Base-by-base conservation (phyloP, 2,797 vertebrate species). In the Megaceryle alcyon region DNA sequence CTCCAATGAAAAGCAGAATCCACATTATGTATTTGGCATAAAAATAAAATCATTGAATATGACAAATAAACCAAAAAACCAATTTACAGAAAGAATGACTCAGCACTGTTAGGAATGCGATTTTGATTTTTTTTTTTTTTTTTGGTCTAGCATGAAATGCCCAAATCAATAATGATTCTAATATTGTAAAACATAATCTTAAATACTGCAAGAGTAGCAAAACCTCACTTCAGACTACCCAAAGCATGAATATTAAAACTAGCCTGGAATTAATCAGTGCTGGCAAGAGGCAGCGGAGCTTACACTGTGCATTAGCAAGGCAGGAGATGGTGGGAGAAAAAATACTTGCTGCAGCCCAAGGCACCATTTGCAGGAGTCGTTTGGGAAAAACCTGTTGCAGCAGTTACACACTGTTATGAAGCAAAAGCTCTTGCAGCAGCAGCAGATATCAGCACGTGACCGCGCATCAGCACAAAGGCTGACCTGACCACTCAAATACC, bases 171-270 rank as follows among this genome's bases (percentile, higher is more conserved):
- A 97, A 96, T 54, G 23, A 73, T 84, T 91, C 86, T 95, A 93
- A 95, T 97, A 96, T 87, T 92, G 81, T 92, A 94, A 97, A 97
- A 90, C 94, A 92, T 93, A 97, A 94, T 82, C 90, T 76, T 90
- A 93, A 96, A 92, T 92, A 94, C 89, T 94, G 81, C 83, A 90
- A 77, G 81, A 86, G 90, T 49, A 93, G 84, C 95, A 96, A 93
- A 97, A 92, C 77, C 51, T 87, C 65, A 72, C 79, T 90, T 87
- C 28, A 80, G 72, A 86, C 92, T 89, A 90, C 80, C 56, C 82
- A 85, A 83, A 89, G 85, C 73, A 85, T 91, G 83, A 95, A 91
- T 83, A 82, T 94, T 95, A 96, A 92, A 93, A 91, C 60, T 72
- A 88, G 75, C 54, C 43, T 79, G 77, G 93, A 91, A 95, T 96